phyloP scores from a whole-genome alignment of 2,113 vertebrate genomes.

The Pogonocichla stellata region DNA sequence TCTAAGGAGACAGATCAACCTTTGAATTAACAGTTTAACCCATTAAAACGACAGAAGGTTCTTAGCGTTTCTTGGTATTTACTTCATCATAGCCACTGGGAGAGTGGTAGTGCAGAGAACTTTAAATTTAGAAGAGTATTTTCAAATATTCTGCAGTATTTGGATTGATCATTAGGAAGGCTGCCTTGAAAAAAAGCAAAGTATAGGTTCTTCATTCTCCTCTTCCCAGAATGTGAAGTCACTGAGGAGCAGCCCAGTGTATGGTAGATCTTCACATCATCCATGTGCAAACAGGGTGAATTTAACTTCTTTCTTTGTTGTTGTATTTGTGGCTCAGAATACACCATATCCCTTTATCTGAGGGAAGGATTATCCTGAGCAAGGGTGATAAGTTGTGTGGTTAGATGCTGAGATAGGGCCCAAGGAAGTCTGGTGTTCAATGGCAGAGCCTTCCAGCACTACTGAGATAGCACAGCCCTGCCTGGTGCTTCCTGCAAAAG shows the following conservation, averaged over 20 bases:
- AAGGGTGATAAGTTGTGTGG: neutral
- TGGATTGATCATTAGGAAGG: neutral
- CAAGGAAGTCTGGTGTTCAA: neutral
- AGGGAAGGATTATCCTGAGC: neutral
- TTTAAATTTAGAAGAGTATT: neutral
- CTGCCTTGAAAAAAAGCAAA: neutral
- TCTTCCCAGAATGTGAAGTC: neutral
- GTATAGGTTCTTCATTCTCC: neutral
- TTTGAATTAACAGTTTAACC: constrained; percentile 20
- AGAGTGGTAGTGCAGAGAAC: neutral
- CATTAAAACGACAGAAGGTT: neutral
- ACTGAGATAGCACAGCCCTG: neutral
- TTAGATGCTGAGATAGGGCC: neutral
- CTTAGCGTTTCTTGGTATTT: neutral
- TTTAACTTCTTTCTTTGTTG: neutral
- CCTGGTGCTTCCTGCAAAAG: neutral
- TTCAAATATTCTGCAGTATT: neutral
- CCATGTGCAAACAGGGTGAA: neutral
- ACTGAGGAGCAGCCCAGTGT: neutral
- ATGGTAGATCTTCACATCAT: neutral
- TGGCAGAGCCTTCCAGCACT: neutral
- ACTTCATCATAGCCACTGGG: neutral
- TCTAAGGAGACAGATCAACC: neutral
- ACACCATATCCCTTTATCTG: neutral
- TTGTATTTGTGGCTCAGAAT: neutral